These are phyloP conservation scores for Emydocephalus ijimae DNA, from an alignment of 2,113 vertebrate genomes.

Conservation along the genomic window DNA sequence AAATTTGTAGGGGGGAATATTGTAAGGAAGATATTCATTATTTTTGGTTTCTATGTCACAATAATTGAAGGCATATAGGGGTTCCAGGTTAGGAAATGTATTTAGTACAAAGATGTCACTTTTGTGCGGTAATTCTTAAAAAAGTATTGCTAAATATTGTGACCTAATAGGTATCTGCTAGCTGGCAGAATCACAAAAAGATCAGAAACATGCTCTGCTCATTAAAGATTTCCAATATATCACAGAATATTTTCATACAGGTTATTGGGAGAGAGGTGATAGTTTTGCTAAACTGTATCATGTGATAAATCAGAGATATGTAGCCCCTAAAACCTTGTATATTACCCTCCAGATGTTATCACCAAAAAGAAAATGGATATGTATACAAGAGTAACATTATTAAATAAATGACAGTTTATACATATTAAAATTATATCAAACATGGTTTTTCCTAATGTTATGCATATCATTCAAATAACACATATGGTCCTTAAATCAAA, in stretches of 20 bases:
- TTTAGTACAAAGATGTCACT: background rate
- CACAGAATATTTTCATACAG: background rate
- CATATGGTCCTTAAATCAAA: background rate
- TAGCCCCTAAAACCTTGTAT: background rate
- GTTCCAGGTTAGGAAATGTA: constrained; percentile 23
- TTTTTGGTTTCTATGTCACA: background rate
- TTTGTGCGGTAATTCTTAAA: background rate
- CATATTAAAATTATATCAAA: background rate
- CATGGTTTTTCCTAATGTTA: background rate
- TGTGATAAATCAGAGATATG: background rate
- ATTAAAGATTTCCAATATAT: background rate
- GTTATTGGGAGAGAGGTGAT: background rate
- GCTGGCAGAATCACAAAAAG: background rate
- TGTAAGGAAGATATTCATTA: constrained; percentile 39
- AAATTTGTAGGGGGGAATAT: constrained; percentile 37
- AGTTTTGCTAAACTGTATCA: background rate
- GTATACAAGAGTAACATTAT: background rate
- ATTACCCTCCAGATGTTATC: background rate
- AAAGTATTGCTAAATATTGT: background rate
- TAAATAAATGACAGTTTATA: background rate
- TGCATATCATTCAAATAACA: background rate
- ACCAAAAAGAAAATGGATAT: background rate
- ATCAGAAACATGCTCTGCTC: background rate
- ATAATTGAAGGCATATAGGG: constrained; percentile 5
- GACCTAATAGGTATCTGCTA: background rate